A percentile compares a stretch with the other conserved stretches of the same genome.
Conservation (phyloP, 2,113 vertebrate species). For the Heterotis niloticus region DNA sequence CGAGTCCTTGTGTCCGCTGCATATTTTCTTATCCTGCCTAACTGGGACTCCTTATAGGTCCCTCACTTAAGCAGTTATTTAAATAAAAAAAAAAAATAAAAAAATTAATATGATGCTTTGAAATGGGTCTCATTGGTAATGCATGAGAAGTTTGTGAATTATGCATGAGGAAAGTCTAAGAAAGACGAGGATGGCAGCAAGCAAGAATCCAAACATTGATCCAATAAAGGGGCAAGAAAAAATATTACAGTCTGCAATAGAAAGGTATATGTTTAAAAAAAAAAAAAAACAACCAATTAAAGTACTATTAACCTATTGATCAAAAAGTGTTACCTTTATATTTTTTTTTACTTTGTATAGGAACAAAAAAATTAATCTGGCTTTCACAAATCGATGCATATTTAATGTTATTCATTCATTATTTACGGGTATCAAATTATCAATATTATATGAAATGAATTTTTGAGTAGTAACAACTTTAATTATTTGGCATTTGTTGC, state of each 20-base stretch:
- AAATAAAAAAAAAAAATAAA: slow-evolving; percentile 6
- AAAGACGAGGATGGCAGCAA: neutral
- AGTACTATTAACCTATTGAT: neutral
- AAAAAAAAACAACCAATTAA: neutral
- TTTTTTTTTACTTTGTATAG: neutral
- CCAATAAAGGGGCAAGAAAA: neutral
- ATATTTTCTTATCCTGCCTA: neutral
- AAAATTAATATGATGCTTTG: slow-evolving; percentile 16
- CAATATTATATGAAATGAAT: slow-evolving; percentile 8
- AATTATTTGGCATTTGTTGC: neutral
- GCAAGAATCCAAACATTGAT: neutral
- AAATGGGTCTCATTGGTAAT: slow-evolving; percentile 25
- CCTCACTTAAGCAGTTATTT: slow-evolving; percentile 8
- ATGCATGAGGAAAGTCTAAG: slow-evolving; percentile 1
- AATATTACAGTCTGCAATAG: neutral
- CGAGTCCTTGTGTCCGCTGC: neutral
- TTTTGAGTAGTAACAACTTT: neutral
- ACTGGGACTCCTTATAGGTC: neutral
- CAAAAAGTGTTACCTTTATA: neutral
- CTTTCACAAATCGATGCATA: neutral
- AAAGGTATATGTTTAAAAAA: neutral
- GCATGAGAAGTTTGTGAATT: slow-evolving; percentile 18
- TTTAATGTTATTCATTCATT: neutral
- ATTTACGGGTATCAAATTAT: neutral
- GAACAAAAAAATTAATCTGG: neutral